Percentiles rank a stretch among this genome's conserved stretches.
Evolutionary conservation across 2,797 vertebrate genomes (phyloP).

Genomic region (Champsocephalus gunnari): DNA sequence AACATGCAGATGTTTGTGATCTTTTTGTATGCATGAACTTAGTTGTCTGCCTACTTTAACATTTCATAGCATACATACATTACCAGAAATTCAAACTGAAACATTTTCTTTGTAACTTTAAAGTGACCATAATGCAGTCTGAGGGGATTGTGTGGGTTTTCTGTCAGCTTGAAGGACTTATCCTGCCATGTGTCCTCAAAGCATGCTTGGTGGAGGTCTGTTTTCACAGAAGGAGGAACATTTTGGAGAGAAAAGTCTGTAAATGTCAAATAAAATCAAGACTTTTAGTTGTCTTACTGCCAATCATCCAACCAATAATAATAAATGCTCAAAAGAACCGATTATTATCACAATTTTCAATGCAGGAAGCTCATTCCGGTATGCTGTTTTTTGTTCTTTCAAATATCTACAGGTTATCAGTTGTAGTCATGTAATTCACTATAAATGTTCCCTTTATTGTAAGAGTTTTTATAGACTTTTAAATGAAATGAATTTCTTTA

Average conservation of each 20-base stretch:
- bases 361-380: no score
- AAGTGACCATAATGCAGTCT: constrained; percentile 29
- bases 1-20: constrained; percentile 15
- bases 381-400: constrained; percentile 12
- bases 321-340: not conserved
- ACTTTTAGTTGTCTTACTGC: constrained; percentile 21
- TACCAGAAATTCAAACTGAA: constrained; percentile 27
- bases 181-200: constrained; percentile 25
- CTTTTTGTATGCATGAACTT: not conserved
- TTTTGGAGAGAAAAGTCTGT: constrained; percentile 12
- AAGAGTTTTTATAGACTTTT: constrained; percentile 14
- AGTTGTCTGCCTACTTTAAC: constrained; percentile 2
- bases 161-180: constrained; percentile 20
- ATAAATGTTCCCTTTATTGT: not conserved
- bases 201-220: constrained; percentile 7
- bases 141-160: constrained; percentile 33
- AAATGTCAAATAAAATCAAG: constrained; percentile 47
- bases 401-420: not conserved
- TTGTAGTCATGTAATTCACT: not conserved
- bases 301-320: constrained; percentile 16
- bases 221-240: constrained; percentile 34
- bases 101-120: constrained; percentile 12
- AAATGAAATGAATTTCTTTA: constrained; percentile 13
- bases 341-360: constrained; percentile 18
- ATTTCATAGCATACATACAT: constrained; percentile 2